phyloP scores from a whole-genome alignment of 2,888 invertebrate species.

The Eilema caniola region DNA sequence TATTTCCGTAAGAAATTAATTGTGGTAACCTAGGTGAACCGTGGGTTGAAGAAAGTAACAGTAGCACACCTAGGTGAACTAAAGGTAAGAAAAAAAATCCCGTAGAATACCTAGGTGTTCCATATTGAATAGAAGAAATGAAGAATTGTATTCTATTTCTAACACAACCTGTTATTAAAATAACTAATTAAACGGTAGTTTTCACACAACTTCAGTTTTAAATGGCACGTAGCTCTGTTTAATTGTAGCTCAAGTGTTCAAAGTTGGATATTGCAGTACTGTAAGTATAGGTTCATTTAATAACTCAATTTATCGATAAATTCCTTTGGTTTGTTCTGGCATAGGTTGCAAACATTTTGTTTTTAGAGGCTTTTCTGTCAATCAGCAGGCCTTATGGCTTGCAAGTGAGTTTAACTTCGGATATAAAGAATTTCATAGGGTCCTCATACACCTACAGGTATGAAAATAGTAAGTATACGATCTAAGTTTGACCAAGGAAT shows the following conservation, averaged over 20 bases:
- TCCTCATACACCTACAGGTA: no score
- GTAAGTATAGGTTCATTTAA: conserved; percentile 30
- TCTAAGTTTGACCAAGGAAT: background rate
- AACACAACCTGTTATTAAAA: background rate
- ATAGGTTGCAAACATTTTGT: conserved; percentile 35
- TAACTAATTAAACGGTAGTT: conserved; percentile 7
- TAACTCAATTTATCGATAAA: conserved; percentile 39
- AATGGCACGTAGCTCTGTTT: background rate
- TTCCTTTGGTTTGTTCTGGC: background rate
- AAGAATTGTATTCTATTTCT: background rate
- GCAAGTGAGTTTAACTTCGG: background rate
- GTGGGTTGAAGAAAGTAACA: background rate
- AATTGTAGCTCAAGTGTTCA: conserved; percentile 8
- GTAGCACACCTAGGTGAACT: no score
- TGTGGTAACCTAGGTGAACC: background rate
- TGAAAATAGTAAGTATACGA: no score
- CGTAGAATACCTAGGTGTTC: no score
- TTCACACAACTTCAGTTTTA: conserved; percentile 9
- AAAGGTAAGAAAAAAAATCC: no score
- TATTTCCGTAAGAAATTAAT: no score
- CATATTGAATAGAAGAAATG: no score
- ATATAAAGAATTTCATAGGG: background rate
- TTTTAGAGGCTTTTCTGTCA: no score
- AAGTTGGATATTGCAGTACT: background rate
- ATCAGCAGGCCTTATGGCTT: background rate